A percentile compares a stretch with the other conserved stretches of the same genome.
These are phyloP conservation scores for Stenchaetothrips biformis DNA, from an alignment of 2,888 invertebrate species.

Conservation along the genomic window DNA sequence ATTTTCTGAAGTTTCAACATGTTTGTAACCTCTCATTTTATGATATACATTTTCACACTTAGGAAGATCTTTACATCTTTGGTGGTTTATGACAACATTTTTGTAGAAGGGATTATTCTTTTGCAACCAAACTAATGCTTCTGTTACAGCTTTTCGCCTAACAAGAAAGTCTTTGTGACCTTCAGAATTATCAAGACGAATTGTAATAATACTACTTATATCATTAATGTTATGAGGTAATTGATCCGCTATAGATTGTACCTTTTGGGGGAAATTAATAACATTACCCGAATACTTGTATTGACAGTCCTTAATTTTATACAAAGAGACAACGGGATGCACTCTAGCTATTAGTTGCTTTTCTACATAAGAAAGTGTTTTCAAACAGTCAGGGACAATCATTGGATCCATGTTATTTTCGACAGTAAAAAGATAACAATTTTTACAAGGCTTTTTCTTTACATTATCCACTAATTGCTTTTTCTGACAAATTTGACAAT, in stretches of 20 bases:
- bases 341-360: not conserved
- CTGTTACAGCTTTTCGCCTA: not conserved
- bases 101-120: not conserved
- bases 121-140: not conserved
- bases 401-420: not conserved
- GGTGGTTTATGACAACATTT: not conserved
- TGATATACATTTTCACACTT: not conserved
- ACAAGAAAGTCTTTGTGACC: not conserved
- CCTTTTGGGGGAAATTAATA: not conserved
- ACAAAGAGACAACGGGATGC: not conserved
- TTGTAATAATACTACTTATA: not conserved
- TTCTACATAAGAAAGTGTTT: not conserved
- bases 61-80: not conserved
- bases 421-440: not conserved
- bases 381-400: not conserved
- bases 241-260: not conserved
- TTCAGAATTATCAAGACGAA: not conserved
- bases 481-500: not conserved
- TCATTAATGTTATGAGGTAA: not conserved
- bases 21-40: not conserved
- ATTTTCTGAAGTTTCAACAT: not conserved
- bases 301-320: not conserved
- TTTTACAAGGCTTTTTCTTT: not conserved
- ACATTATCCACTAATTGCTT: not conserved
- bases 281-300: not conserved